Base-by-base conservation (phyloP, 2,888 invertebrate genomes). In the Meiosimyza platycephala region DNA sequence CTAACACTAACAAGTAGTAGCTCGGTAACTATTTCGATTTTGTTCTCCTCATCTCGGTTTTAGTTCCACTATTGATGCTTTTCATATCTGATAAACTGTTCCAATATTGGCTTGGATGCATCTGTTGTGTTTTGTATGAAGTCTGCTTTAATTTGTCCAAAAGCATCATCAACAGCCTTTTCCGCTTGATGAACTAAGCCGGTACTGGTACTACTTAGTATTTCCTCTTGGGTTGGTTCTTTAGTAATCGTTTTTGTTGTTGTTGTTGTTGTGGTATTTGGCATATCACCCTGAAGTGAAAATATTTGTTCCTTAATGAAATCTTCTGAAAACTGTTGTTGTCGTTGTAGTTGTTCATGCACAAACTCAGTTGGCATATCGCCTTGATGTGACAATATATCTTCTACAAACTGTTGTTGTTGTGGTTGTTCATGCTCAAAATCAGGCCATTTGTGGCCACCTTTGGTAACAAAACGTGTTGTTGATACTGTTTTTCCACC, bases 381-480 rank as follows among this genome's bases (percentile, higher is more conserved):
- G 4, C 9, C 7, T 40, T 40, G 40, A 6, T 1, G 40, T 9
- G n/a, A 40, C 47, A 12, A 3, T n/a, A 63, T 63, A 48, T 47
- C 47, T 18, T 47, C n/a, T 48, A n/a, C 47, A 22, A 18, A 15
- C 6, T 28, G 22, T 57, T 57, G 22, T 13, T 57, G 57, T 15
- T 18, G 57, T 15, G 7, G 28, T 9, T 15, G 22, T 11, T 18
- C 57, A 57, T 28, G 28, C n/a, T 57, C 57, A 11, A 57, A 28
- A 48, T 47, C n/a, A 47, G 63, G 16, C 63, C 47, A 47, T 47
- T 40, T 16, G 13, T 63, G 47, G 9, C 47, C 63, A 47, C 47
- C 63, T 47, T 40, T 48, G 47, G 63, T 63, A 63, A 63, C 48
- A 63, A 63, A 16, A 16, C 47, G 63, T 5, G 63, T 63, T 7